phyloP scores from a whole-genome alignment of 92 coral and sea anemone genomes.

The Zoanthus sociatus region DNA sequence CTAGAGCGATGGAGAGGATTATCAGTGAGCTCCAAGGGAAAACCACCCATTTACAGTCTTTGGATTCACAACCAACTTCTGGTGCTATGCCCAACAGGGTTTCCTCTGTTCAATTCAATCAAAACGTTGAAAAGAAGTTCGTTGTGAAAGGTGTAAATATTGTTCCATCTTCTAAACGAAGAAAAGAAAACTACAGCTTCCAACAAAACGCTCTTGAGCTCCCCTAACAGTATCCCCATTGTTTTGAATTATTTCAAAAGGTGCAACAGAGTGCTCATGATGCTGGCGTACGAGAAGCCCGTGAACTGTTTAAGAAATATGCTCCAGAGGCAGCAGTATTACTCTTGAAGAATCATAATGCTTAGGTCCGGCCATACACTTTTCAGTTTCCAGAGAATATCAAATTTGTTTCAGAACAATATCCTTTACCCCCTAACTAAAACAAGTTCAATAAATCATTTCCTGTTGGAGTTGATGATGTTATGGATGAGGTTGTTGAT shows the following conservation, averaged over 20 bases:
- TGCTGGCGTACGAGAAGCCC: slow-evolving; percentile 14
- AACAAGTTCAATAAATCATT: slow-evolving; percentile 43
- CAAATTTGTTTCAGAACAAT: slow-evolving; percentile 24
- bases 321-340: slow-evolving; percentile 39
- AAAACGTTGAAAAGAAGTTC: too few relatives aligned
- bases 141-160: too few relatives aligned
- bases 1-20: too few relatives aligned
- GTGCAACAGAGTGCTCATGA: slow-evolving; percentile 36
- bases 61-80: too few relatives aligned
- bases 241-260: slow-evolving; percentile 28
- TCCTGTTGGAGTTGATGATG: slow-evolving; percentile 17
- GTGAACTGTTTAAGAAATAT: slow-evolving; percentile 31
- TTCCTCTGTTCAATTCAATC: too few relatives aligned
- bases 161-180: too few relatives aligned
- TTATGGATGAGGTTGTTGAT: neutral
- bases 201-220: too few relatives aligned
- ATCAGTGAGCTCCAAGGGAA: too few relatives aligned
- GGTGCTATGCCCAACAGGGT: too few relatives aligned
- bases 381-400: slow-evolving; percentile 15
- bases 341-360: slow-evolving; percentile 22
- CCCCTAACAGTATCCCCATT: slow-evolving; percentile 31
- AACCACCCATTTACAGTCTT: too few relatives aligned
- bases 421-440: slow-evolving; percentile 40
- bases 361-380: slow-evolving; percentile 40
- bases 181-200: too few relatives aligned